phyloP scores from a whole-genome alignment of 2,113 vertebrate species.

The Laticauda laticaudata region DNA sequence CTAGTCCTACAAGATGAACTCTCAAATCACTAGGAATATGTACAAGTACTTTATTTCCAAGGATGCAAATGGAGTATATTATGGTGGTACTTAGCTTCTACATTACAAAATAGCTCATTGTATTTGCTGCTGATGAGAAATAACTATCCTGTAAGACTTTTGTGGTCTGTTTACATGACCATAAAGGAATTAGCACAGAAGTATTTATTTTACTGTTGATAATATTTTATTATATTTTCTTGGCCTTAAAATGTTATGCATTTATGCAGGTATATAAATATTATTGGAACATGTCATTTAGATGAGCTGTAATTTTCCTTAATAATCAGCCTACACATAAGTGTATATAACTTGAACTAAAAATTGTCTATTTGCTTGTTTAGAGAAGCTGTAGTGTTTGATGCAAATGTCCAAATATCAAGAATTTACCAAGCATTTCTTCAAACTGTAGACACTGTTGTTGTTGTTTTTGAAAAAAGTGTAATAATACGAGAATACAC shows the following conservation, averaged over 20 bases:
- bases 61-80: not conserved
- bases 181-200: not conserved
- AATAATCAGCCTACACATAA: not conserved
- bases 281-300: not conserved
- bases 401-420: not conserved
- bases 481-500: slow-evolving; percentile 26
- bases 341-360: slow-evolving; percentile 1
- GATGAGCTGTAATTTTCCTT: not conserved
- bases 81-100: not conserved
- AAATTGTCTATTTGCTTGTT: not conserved
- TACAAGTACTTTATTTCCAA: not conserved
- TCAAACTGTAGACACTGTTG: slow-evolving; percentile 7
- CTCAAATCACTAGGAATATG: not conserved
- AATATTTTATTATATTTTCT: not conserved
- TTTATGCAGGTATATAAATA: not conserved
- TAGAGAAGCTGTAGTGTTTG: slow-evolving; percentile 16
- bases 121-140: not conserved
- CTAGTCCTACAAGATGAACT: not conserved
- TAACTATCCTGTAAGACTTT: not conserved
- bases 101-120: not conserved
- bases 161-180: not conserved
- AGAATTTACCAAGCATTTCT: slow-evolving; percentile 12
- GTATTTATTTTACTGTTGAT: not conserved
- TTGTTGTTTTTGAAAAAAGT: not conserved
- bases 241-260: not conserved